Percentiles rank a stretch among this genome's conserved stretches.
Conservation (phyloP, 2,888 invertebrate genomes). For the Myopa tessellatipennis region DNA sequence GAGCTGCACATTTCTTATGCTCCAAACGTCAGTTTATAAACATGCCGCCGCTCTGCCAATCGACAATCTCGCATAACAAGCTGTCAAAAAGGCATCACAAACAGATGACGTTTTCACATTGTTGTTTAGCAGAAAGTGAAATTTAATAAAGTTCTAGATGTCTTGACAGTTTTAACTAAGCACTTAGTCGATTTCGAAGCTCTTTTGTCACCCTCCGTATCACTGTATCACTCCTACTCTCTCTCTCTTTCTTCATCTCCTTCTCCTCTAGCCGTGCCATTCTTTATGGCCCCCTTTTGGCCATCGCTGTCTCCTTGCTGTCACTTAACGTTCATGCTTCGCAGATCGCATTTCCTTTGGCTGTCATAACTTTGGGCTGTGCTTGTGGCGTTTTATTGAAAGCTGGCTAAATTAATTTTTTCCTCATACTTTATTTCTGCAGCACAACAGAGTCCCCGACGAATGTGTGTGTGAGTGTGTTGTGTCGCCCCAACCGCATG, state of each 20-base stretch:
- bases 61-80: slow-evolving; percentile 50
- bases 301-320: slow-evolving; percentile 19
- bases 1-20: background rate
- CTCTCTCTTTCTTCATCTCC: slow-evolving; percentile 25
- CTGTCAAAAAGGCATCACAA: slow-evolving; percentile 65
- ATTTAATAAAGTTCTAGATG: slow-evolving; percentile 33
- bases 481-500: background rate
- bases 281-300: slow-evolving; percentile 5
- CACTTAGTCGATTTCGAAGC: slow-evolving; percentile 26
- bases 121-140: slow-evolving; percentile 32
- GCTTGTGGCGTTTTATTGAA: slow-evolving; percentile 67
- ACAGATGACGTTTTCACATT: slow-evolving; percentile 66
- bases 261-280: background rate
- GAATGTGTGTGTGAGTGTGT: no score
- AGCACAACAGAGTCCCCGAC: background rate
- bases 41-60: background rate
- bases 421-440: slow-evolving; percentile 35
- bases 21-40: background rate
- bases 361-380: slow-evolving; percentile 51
- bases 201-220: background rate
- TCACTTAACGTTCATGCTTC: slow-evolving; percentile 14
- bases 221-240: background rate
- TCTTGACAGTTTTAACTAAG: slow-evolving; percentile 55
- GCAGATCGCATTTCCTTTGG: slow-evolving; percentile 8
- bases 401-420: slow-evolving; percentile 67